These are phyloP conservation scores for Malurus elegans DNA, from an alignment of 2,113 vertebrate species.

Conservation along the genomic window DNA sequence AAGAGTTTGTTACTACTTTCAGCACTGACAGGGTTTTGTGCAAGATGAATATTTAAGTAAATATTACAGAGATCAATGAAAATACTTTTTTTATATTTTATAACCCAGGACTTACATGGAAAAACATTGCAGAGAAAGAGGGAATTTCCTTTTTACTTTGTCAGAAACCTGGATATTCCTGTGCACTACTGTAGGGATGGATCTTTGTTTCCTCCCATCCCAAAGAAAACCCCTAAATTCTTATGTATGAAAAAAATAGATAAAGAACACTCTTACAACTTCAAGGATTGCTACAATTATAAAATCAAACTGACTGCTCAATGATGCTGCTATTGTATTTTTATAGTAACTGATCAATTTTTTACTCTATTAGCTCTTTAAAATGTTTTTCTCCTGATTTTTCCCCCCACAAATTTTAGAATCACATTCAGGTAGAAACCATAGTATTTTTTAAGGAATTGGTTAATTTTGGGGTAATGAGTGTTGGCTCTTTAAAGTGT, in stretches of 20 bases:
- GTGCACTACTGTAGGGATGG: neutral
- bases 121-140: neutral
- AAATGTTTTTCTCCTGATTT: neutral
- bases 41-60: neutral
- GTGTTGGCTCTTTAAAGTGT: neutral
- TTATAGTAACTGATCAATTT: neutral
- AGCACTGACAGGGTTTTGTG: neutral
- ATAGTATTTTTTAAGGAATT: neutral
- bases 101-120: neutral
- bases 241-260: neutral
- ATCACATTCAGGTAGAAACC: neutral
- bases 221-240: neutral
- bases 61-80: neutral
- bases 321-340: neutral
- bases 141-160: neutral
- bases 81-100: neutral
- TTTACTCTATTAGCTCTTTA: neutral
- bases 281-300: neutral
- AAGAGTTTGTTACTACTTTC: neutral
- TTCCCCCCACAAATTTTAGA: rapidly evolving
- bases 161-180: neutral
- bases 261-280: neutral
- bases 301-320: neutral
- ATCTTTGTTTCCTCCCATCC: neutral
- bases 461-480: neutral